A percentile compares a stretch with the other conserved stretches of the same genome.
phyloP scores from a whole-genome alignment of 2,113 vertebrate species.

The Lepidothrix coronata region DNA sequence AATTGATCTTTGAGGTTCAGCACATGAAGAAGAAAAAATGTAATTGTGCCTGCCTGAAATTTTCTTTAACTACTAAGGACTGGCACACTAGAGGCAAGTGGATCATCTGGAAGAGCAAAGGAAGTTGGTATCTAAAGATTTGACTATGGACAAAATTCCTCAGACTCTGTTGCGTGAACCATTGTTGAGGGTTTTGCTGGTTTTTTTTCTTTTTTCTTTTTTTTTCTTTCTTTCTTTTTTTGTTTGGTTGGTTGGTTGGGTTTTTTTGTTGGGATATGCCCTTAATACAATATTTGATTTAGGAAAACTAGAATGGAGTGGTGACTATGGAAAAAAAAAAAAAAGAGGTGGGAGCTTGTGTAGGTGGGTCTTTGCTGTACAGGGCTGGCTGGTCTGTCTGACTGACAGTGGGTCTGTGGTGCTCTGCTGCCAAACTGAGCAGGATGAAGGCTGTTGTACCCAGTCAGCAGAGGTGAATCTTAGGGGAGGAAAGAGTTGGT shows the following conservation, averaged over 20 bases:
- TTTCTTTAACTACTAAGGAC: not conserved
- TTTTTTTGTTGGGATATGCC: not conserved
- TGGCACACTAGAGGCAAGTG: not conserved
- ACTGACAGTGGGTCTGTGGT: not conserved
- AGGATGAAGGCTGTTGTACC: not conserved
- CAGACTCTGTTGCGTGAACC: not conserved
- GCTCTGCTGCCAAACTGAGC: not conserved
- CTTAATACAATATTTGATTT: not conserved
- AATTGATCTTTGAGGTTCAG: constrained; percentile 38
- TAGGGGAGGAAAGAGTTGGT: not conserved
- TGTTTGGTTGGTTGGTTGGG: not conserved
- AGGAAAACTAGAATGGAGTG: not conserved
- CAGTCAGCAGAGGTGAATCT: not conserved
- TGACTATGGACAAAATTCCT: not conserved
- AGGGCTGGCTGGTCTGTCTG: not conserved
- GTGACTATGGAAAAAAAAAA: not conserved
- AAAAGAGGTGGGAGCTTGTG: not conserved
- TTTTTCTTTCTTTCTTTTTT: not conserved
- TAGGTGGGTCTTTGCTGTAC: not conserved
- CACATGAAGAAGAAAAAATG: constrained; percentile 1
- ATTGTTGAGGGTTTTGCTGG: not conserved
- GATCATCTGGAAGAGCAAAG: not conserved
- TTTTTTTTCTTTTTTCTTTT: not conserved
- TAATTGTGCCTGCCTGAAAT: not conserved
- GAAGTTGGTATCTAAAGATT: not conserved